Evolutionary conservation across 2,797 vertebrate genomes (phyloP), one percentile per base, ranked within the genome.

Genomic region (Decapterus maruadsi): DNA sequence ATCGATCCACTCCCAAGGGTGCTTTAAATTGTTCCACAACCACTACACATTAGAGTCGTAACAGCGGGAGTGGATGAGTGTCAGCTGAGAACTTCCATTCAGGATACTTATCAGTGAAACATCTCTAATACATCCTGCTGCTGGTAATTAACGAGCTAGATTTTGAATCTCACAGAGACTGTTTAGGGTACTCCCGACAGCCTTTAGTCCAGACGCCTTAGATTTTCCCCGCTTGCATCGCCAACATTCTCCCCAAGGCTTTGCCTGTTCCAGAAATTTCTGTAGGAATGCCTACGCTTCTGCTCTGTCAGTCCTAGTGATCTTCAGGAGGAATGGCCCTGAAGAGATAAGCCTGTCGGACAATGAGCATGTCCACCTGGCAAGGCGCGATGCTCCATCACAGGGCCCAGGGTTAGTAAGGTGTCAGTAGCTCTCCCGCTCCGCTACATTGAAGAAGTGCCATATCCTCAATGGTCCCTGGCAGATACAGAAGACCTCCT

Each of bases 321-420:
- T 91, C 89, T 91, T 85, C 85, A 78, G 89, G 65, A 83, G 84
- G 81, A 89, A 88, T 83, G 88, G 90, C 83, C 83, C 81, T n/a
- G 81, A 76, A 71, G 83, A 91, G 91, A 93, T 92, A 93, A 93
- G 90, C 84, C 87, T 58, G 83, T 75, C 31, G 83, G 87, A 93
- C 93, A 93, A 93, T 91, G 85, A 88, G 84, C 82, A 58, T 67
- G 89, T 92, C 90, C 88, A 88, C 85, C 86, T 88, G 84, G 80
- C 76, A 55, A 55, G 74, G 59, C 1, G 43, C 71, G 84, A 85
- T 76, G 87, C 88, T 92, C 89, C 85, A 87, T 93, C 92, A 92
- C 74, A 8, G 50, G 65, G 70, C 77, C 62, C 61, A 0, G 76
- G 87, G 88, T 91, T 82, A 88, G 55, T 36, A 14, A 80, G 81